Percentiles rank a stretch among this genome's conserved stretches.
phyloP scores from a whole-genome alignment of 2,113 vertebrate species.

The Atherinomorus stipes region DNA sequence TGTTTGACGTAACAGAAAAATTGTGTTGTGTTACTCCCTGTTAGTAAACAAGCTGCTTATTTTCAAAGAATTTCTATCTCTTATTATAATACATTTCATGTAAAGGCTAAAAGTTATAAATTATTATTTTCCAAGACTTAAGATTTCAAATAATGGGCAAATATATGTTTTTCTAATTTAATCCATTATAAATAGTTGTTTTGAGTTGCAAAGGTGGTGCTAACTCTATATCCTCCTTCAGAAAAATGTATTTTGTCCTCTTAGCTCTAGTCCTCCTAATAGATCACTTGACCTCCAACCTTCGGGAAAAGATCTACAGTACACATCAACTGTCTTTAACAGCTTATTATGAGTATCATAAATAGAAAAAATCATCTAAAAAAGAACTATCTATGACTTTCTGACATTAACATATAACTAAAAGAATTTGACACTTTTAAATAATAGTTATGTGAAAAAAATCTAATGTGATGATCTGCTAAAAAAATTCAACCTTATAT shows the following conservation, averaged over 20 bases:
- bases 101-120: too few relatives aligned
- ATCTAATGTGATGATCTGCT: too few relatives aligned
- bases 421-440: too few relatives aligned
- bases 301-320: neutral
- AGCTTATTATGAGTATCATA: neutral
- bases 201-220: constrained; percentile 1
- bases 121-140: too few relatives aligned
- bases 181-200: neutral
- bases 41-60: neutral
- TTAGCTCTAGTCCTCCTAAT: neutral
- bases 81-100: too few relatives aligned
- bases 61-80: neutral
- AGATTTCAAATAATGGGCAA: too few relatives aligned
- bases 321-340: neutral
- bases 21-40: neutral
- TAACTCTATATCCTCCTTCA: neutral
- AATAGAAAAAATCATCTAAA: neutral
- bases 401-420: neutral
- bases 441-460: too few relatives aligned
- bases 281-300: neutral
- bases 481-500: too few relatives aligned
- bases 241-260: neutral
- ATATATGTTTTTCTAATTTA: neutral
- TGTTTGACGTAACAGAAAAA: neutral
- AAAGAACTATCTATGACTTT: neutral